Percentiles rank a stretch among this genome's conserved stretches.
These are phyloP conservation scores for Microctonus brassicae DNA, from an alignment of 2,888 invertebrate genomes.

Conservation along the genomic window DNA sequence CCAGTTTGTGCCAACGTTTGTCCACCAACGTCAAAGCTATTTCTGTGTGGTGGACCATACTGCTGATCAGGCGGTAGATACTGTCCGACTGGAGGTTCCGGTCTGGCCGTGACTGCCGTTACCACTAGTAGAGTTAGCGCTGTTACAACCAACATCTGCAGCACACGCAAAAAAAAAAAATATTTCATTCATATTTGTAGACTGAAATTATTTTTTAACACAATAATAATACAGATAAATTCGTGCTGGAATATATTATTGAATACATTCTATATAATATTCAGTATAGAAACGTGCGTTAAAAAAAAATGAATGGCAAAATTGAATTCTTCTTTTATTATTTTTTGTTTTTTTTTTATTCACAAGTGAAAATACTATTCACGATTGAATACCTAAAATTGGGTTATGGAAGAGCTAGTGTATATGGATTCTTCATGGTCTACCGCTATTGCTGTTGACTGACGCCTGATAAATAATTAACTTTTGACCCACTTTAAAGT, in stretches of 20 bases:
- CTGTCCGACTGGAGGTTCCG: conserved; percentile 59
- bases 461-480: conserved; percentile 50
- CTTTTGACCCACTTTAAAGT: conserved; percentile 43
- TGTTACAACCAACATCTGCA: conserved; percentile 43
- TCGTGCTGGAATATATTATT: neutral
- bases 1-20: conserved; percentile 38
- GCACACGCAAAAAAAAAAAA: neutral
- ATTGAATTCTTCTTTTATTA: neutral
- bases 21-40: conserved; percentile 35
- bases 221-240: neutral
- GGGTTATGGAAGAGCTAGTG: conserved; percentile 30
- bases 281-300: neutral
- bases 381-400: conserved; percentile 28
- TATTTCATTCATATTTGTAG: neutral
- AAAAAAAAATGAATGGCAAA: neutral
- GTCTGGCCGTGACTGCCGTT: conserved; percentile 49
- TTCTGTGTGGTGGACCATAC: conserved; percentile 55
- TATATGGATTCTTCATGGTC: conserved; percentile 26
- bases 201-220: neutral
- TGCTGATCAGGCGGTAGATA: conserved; percentile 63
- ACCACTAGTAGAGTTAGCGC: conserved; percentile 49
- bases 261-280: neutral
- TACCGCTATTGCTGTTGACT: conserved; percentile 23
- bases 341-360: neutral
- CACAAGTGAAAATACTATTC: conserved; percentile 44